Evolutionary conservation across 2,797 vertebrate genomes (phyloP).

Genomic region (Atherinosoma microstoma): DNA sequence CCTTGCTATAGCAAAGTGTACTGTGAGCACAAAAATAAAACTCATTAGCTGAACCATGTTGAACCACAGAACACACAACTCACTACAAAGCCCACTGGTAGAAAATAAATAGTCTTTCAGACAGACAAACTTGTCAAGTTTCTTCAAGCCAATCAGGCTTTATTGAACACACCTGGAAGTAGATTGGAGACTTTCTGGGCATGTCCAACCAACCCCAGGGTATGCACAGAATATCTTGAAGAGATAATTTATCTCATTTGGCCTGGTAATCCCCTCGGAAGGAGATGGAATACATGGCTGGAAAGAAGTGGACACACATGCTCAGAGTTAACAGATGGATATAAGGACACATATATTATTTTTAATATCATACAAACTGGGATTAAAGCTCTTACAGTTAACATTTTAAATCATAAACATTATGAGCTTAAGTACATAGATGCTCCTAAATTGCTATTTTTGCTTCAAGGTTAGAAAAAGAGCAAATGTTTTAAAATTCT

Average conservation of each 20-base stretch:
- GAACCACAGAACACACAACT: not conserved
- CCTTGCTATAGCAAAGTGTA: not conserved
- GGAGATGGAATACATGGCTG: not conserved
- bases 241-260: not conserved
- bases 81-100: fast-evolving
- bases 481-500: constrained; percentile 19
- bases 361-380: no score
- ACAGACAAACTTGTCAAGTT: not conserved
- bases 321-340: not conserved
- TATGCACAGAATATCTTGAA: not conserved
- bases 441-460: constrained; percentile 10
- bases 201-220: constrained; percentile 6
- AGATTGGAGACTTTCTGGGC: constrained; percentile 5
- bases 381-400: no score
- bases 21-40: constrained; percentile 7
- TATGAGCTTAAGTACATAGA: constrained; percentile 15
- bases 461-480: constrained; percentile 11
- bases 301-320: not conserved
- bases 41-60: constrained; percentile 23
- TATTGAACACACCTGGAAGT: constrained; percentile 50
- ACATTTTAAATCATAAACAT: constrained; percentile 14
- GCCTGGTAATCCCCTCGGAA: not conserved
- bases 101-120: constrained; percentile 7
- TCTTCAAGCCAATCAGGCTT: constrained; percentile 33
- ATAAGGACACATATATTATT: no score